Conservation (phyloP, 2,888 invertebrate species). For the Leptinotarsa juncta region DNA sequence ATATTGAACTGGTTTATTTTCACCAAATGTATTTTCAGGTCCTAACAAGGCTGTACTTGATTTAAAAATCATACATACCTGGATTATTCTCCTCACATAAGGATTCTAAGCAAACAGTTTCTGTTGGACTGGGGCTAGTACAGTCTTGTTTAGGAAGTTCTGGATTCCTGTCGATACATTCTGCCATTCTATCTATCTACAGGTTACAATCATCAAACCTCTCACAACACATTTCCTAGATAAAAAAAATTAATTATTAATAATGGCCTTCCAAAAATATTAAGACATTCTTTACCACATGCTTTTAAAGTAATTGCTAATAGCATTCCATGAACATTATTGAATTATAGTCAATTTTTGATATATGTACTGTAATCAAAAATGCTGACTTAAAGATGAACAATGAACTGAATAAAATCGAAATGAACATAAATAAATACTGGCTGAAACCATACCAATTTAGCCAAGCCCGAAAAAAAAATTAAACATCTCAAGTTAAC, state of each 20-base stretch:
- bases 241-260: not conserved
- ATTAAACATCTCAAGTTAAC: not conserved
- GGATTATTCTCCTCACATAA: slow-evolving; percentile 58
- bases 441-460: slow-evolving; percentile 2
- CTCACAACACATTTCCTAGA: slow-evolving; percentile 36
- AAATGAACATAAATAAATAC: slow-evolving; percentile 1
- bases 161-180: slow-evolving; percentile 59
- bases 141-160: slow-evolving; percentile 63
- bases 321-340: not conserved
- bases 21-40: too few species aligned
- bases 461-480: slow-evolving; percentile 7
- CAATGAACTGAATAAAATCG: not conserved
- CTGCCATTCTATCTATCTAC: slow-evolving; percentile 64
- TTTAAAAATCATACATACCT: slow-evolving; percentile 48
- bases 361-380: not conserved
- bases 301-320: not conserved
- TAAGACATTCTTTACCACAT: not conserved
- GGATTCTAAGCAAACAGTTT: slow-evolving; percentile 62
- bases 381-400: not conserved
- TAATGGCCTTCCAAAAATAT: too few species aligned
- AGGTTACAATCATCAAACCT: slow-evolving; percentile 30
- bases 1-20: too few species aligned
- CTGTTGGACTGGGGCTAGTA: slow-evolving; percentile 64
- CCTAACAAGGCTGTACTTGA: not conserved
- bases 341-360: not conserved